Evolutionary conservation across 2,888 invertebrate genomes (phyloP).

Genomic region (Lordiphosa andalusiaca): DNA sequence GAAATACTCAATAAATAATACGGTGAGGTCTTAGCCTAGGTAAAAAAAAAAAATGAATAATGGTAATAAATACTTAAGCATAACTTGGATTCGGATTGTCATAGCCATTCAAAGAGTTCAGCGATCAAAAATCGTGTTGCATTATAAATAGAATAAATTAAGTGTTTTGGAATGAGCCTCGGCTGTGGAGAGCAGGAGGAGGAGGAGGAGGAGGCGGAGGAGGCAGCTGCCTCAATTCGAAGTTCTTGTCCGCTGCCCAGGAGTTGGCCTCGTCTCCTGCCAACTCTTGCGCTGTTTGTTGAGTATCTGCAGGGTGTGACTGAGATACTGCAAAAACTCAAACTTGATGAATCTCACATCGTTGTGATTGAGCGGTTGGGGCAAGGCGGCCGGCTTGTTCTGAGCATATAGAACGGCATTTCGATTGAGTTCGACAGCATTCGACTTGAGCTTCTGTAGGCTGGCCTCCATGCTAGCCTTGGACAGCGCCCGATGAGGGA

Average conservation of each 20-base stretch:
- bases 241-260: too few species aligned
- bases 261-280: not conserved
- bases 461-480: constrained; percentile 56
- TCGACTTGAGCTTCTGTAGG: constrained; percentile 54
- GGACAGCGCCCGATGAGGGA: constrained; percentile 38
- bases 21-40: constrained; percentile 16
- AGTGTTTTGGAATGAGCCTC: constrained; percentile 1
- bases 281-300: constrained; percentile 37
- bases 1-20: constrained; percentile 27
- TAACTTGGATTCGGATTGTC: constrained; percentile 6
- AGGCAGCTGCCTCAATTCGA: too few species aligned
- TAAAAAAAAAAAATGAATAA: not conserved
- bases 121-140: not conserved
- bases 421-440: constrained; percentile 36
- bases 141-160: constrained; percentile 10
- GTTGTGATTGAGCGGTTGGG: constrained; percentile 11
- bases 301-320: constrained; percentile 50
- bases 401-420: constrained; percentile 43
- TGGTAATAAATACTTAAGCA: constrained; percentile 10
- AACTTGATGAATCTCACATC: constrained; percentile 67
- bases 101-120: constrained; percentile 6
- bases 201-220: too few species aligned
- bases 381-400: constrained; percentile 1
- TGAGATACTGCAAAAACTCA: constrained; percentile 55
- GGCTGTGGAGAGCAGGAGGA: not conserved